Conservation (phyloP, 2,888 invertebrate species). For the Orthonevra nobilis region DNA sequence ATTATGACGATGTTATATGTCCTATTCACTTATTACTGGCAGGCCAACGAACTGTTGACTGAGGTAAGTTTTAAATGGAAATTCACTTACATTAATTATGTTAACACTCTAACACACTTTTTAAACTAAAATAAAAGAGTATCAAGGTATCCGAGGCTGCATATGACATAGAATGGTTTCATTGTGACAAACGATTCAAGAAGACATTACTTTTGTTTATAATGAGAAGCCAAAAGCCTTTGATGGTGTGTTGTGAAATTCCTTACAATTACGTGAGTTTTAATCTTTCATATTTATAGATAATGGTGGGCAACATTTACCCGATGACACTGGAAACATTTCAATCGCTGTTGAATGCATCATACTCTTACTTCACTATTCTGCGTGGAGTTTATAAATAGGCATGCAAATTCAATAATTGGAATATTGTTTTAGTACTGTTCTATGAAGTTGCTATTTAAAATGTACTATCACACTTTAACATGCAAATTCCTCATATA, state of each 20-base stretch:
- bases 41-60: constrained; percentile 76
- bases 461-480: too few relatives aligned
- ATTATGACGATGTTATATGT: constrained; percentile 77
- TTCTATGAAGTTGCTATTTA: too few relatives aligned
- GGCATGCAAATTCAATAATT: neutral
- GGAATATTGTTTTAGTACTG: too few relatives aligned
- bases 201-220: constrained; percentile 75
- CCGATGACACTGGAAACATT: constrained; percentile 75
- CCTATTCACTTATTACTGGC: constrained; percentile 77
- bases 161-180: constrained; percentile 77
- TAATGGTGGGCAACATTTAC: constrained; percentile 74
- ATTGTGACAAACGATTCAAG: constrained; percentile 73
- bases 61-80: constrained; percentile 72
- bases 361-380: constrained; percentile 78
- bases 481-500: too few relatives aligned
- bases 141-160: constrained; percentile 74
- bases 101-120: too few relatives aligned
- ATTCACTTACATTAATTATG: too few relatives aligned
- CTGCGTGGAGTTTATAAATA: constrained; percentile 71
- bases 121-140: constrained; percentile 72
- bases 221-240: constrained; percentile 75
- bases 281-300: too few relatives aligned
- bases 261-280: neutral
- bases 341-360: constrained; percentile 77
- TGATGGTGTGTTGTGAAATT: constrained; percentile 72